A percentile compares a stretch with the other conserved stretches of the same genome.
Evolutionary conservation across 2,797 vertebrate genomes (phyloP).

Genomic region (Paramormyrops hopkinsi): DNA sequence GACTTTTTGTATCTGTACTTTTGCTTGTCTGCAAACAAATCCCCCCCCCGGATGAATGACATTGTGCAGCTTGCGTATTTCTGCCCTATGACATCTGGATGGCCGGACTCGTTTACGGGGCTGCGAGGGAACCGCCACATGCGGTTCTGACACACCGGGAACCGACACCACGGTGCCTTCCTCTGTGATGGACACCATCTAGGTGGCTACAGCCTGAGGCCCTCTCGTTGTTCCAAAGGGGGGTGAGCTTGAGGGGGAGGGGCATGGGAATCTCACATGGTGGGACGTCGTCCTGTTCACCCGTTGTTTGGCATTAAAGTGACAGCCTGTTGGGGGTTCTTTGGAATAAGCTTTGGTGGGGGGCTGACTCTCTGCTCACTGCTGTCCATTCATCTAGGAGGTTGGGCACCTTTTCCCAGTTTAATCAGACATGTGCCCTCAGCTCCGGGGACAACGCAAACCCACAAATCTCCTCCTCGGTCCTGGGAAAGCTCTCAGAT

Average conservation of each 20-base stretch:
- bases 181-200: not conserved
- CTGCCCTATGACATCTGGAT: not conserved
- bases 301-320: not conserved
- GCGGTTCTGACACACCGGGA: not conserved
- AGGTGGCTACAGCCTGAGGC: not conserved
- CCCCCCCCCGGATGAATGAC: not conserved
- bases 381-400: not conserved
- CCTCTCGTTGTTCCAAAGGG: not conserved
- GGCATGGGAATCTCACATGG: not conserved
- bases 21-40: not conserved
- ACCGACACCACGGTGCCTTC: not conserved
- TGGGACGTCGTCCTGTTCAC: not conserved
- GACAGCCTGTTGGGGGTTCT: not conserved
- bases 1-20: not conserved
- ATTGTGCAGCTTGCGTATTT: not conserved
- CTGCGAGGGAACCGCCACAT: not conserved
- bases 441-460: not conserved
- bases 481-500: not conserved
- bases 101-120: not conserved
- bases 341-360: not conserved
- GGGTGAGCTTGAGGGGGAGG: not conserved
- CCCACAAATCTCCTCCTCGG: not conserved
- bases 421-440: not conserved
- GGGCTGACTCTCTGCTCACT: not conserved
- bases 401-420: not conserved